Evolutionary conservation across 2,888 invertebrate species (phyloP), one percentile per base, ranked within the genome.

Genomic region (Hemithea aestivaria): DNA sequence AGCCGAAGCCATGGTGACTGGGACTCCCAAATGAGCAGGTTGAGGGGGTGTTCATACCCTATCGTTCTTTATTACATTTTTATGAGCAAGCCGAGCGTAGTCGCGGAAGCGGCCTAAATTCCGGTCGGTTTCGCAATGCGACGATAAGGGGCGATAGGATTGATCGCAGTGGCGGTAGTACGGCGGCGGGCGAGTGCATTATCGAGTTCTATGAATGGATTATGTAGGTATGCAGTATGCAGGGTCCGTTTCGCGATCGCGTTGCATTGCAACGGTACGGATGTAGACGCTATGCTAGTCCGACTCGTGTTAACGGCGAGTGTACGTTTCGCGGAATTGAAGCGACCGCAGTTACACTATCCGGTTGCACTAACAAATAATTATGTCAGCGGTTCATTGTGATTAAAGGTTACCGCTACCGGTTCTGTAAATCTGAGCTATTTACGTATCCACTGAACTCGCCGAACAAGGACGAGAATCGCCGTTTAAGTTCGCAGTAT

Each of bases 21-120:
- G 63, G 78, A 68, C 69, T 83, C 87, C 87, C 87, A 87, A 87
- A 87, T 85, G 82, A 70, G 67, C 87, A 87, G 87, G 87, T 70
- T 67, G 46, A n/a, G 25, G 31, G 40, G 25, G 11, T 36, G 16
- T 16, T 5, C 16, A 2, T 16, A 16, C 16, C 26, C 25, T 25
- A n/a, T 24, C 6, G 20, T 21, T 20, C 16, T 20, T 1, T 25
- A 24, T 37, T 26, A 33, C 22, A 23, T 11, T 32, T 36, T 33
- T 36, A 41, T 8, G 25, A 35, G 35, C 40, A 10, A 33, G 20
- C 32, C 10, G 20, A 9, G 11, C 28, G 24, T 24, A 32, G 32
- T 33, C 28, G 26, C 35, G 74, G 69, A 73, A 73, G 51, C 55
- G 68, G 51, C 66, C 69, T 66, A 56, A 64, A 73, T 78, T 65